Conservation (phyloP, 1,140 invertebrate genomes). For the Matsumurasca onukii region DNA sequence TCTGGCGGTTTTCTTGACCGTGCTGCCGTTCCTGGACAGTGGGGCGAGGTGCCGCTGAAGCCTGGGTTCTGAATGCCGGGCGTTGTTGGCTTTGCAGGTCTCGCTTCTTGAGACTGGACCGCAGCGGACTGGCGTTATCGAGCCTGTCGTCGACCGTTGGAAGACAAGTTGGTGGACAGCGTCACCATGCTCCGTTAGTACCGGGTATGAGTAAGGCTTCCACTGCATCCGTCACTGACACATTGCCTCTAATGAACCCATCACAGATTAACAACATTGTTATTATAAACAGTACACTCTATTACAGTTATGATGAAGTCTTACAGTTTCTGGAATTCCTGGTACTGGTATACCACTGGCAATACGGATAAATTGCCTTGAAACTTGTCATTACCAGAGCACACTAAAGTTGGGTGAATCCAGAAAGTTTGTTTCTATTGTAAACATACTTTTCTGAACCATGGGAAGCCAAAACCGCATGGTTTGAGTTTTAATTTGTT, state of each 20-base stretch:
- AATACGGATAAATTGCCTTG: neutral
- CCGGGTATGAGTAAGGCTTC: constrained; percentile 67
- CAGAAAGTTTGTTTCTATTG: neutral
- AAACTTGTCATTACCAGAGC: neutral
- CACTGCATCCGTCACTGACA: constrained; percentile 82
- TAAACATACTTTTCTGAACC: too few relatives aligned
- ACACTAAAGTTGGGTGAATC: neutral
- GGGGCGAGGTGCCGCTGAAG: constrained; percentile 75
- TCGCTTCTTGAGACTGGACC: constrained; percentile 80
- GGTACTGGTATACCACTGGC: neutral
- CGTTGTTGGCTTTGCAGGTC: constrained; percentile 57
- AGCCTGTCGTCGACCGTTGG: constrained; percentile 60
- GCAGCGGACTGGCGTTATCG: constrained; percentile 59
- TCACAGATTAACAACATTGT: neutral
- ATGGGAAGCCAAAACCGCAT: too few relatives aligned
- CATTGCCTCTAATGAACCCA: constrained; percentile 54
- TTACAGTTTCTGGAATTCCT: neutral
- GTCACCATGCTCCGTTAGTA: constrained; percentile 75
- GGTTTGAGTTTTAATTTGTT: too few relatives aligned
- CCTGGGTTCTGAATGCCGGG: constrained; percentile 83
- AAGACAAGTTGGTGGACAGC: constrained; percentile 65
- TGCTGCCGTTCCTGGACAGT: constrained; percentile 72
- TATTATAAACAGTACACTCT: neutral
- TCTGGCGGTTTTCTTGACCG: constrained; percentile 80
- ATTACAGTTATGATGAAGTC: neutral